Base-by-base conservation (phyloP, 2,888 invertebrate genomes). In the Melinaea marsaeus region DNA sequence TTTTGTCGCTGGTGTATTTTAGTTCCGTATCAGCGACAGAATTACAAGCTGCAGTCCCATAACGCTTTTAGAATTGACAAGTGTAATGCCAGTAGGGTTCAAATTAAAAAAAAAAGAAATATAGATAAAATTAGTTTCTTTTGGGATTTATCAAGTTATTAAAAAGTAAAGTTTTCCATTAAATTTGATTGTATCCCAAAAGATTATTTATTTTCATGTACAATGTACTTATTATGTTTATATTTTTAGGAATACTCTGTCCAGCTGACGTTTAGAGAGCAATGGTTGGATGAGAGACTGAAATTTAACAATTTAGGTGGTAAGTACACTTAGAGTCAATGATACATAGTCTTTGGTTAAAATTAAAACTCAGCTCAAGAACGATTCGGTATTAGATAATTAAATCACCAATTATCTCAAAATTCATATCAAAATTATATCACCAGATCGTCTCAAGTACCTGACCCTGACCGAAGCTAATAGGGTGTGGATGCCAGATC, bases 401-500 rank as follows among this genome's bases (percentile, higher is more conserved):
- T 6, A 37, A 37, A 37, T 2, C 1, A 37, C 7, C 5, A 37
- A 37, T 37, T 37, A 37, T 7, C 37, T 37, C 37, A 37, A 42
- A 42, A 9, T 42, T 42, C 9, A 5, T 7, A 34, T 22, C 3
- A 51, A 22, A 34, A 34, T 57, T 32, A 55, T n/a, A 60, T n/a
- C 4, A 33, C 7, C 84, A 95, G 97, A 97, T 79, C 95, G 95
- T 75, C 93, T 97, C 67, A 97, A 96, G 87, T 98, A 98, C 92
- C 92, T 98, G 71, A 97, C 98, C 63, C 92, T 98, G 80, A 97
- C 98, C 62, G 98, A 98, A 88, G 96, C 98, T 62, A 96, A 96
- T 89, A 94, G 97, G 75, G 97, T 99, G 64, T 99, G 99, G 99
- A 98, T 98, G 95, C 99, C 99, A 46, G 99, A 99, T 92, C 92